phyloP scores from a whole-genome alignment of 92 coral and sea anemone species.

The Porites cylindrica region DNA sequence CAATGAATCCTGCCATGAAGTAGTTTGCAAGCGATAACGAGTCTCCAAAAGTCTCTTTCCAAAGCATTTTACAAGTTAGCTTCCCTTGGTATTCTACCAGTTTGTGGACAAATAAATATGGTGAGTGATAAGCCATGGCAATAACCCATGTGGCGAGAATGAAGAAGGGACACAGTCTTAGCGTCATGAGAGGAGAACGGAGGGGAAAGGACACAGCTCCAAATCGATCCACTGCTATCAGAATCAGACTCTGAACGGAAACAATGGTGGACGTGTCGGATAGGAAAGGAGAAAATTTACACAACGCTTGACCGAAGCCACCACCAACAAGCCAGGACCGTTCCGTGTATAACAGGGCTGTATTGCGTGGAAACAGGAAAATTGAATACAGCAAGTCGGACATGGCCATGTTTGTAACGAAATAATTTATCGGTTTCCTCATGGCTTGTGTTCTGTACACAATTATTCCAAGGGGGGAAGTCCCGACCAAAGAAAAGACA shows the following conservation, averaged over 20 bases:
- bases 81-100: neutral
- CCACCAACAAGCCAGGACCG: neutral
- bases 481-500: slow-evolving; percentile 2
- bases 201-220: slow-evolving; percentile 18
- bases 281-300: neutral
- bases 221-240: slow-evolving; percentile 14
- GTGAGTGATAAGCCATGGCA: neutral
- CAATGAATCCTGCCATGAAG: neutral
- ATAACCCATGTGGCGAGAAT: slow-evolving; percentile 6
- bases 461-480: neutral
- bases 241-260: neutral
- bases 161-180: neutral
- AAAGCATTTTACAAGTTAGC: neutral
- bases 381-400: slow-evolving; percentile 5
- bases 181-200: slow-evolving; percentile 20
- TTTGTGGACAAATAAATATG: neutral
- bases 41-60: slow-evolving; percentile 11
- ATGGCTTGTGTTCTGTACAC: neutral
- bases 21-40: neutral
- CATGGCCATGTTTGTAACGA: slow-evolving; percentile 19
- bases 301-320: neutral
- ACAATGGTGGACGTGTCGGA: neutral
- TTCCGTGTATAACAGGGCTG: neutral
- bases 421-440: neutral
- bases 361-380: neutral